Percentiles rank a stretch among this genome's conserved stretches.
Evolutionary conservation across 2,888 invertebrate species (phyloP).

Genomic region (Thalpophila matura): DNA sequence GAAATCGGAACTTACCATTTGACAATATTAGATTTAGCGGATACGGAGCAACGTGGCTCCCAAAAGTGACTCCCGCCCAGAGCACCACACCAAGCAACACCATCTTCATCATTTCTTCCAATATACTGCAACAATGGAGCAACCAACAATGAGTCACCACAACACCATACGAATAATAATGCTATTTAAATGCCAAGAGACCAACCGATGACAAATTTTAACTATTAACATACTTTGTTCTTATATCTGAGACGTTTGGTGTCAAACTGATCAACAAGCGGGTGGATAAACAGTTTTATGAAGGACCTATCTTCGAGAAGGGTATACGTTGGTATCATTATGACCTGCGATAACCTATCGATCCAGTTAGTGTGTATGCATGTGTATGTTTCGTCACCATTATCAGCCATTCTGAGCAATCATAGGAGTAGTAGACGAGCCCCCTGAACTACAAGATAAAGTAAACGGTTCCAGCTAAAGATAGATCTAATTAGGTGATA

Average conservation of each 20-base stretch:
- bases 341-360: constrained; percentile 75
- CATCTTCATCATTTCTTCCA: constrained; percentile 89
- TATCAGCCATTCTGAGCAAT: constrained; percentile 21
- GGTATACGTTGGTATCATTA: no score
- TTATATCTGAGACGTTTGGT: constrained; percentile 68
- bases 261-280: constrained; percentile 76
- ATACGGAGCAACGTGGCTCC: constrained; percentile 85
- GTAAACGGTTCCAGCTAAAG: constrained; percentile 38
- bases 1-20: constrained; percentile 71
- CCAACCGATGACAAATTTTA: constrained; percentile 72
- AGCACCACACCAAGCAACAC: constrained; percentile 84
- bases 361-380: constrained; percentile 60
- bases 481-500: constrained; percentile 27
- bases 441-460: constrained; percentile 68
- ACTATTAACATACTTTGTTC: constrained; percentile 69
- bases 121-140: constrained; percentile 82
- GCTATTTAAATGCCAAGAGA: constrained; percentile 64
- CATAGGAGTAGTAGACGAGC: constrained; percentile 74
- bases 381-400: constrained; percentile 68
- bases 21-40: constrained; percentile 83
- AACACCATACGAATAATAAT: constrained; percentile 63
- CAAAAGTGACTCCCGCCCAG: constrained; percentile 86
- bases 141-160: constrained; percentile 44
- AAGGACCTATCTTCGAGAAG: constrained; percentile 69
- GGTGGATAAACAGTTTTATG: constrained; percentile 78